Base-by-base conservation (phyloP, 2,113 vertebrate species). In the Hypanus sabinus region DNA sequence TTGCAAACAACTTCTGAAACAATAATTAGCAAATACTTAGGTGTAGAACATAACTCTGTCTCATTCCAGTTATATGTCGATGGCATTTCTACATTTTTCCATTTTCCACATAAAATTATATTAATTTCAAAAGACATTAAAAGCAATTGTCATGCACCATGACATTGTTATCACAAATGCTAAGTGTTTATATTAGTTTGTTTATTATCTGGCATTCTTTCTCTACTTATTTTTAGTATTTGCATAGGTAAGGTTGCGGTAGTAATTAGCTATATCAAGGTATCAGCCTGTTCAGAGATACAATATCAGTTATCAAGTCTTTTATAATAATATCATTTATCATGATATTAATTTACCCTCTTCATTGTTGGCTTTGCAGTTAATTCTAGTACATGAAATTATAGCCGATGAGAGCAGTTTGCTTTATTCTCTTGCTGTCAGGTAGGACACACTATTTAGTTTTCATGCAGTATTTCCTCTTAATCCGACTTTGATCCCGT, bases 301-400 rank as follows among this genome's bases (percentile, higher is more conserved):
- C 93, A 94, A 94, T 94, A 94, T 94, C 79, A 94, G 60, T 94
- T 94, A 94, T 80, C 92, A 94, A 94, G 94, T 80, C 94, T 93
- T 93, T 94, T 83, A 94, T 94, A 94, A 93, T 71, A 94, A 94
- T 94, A 94, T 71, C 46, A 88, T 85, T 94, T 94, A 94, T 81
- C 94, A 94, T 85, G 68, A 85, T 76, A 87, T 93, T 71, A 93
- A 94, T 94, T 85, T 88, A 80, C 93, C 8, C 71, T 94, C 65
- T 87, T 94, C 85, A 76, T 87, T 94, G 81, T 94, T 68, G 92
- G 57, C 68, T 55, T 24, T 55, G 70, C 91, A 73, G 91, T 73
- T 93, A 93, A 93, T 93, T 93, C 91, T 93, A 93, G 68, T 75
- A 93, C 91, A 93, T 93, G 91, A 93, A 93, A 93, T 88, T 88